Percentiles rank a stretch among this genome's conserved stretches.
phyloP scores from a whole-genome alignment of 2,888 invertebrate genomes.

The Schrankia costaestrigalis region DNA sequence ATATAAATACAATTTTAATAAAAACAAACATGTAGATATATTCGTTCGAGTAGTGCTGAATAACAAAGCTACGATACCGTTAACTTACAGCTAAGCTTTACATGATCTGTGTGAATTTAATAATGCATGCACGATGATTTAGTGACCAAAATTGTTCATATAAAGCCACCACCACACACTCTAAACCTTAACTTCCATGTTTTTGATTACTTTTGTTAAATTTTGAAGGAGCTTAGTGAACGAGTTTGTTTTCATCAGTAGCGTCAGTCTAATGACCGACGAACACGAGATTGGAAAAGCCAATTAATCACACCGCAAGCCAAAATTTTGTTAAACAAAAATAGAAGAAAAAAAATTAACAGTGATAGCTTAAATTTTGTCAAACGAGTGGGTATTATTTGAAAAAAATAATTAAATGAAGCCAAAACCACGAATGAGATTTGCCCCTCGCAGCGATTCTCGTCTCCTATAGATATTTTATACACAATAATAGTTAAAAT shows the following conservation, averaged over 20 bases:
- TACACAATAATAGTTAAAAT: no score
- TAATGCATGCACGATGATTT: slow-evolving; percentile 77
- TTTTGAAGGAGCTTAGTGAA: slow-evolving; percentile 64
- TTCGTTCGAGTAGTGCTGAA: slow-evolving; percentile 47
- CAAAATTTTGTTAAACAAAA: slow-evolving; percentile 72
- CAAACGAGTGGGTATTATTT: slow-evolving; percentile 76
- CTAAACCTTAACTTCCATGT: slow-evolving; percentile 77
- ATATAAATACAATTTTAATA: background rate
- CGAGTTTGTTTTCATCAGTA: slow-evolving; percentile 44
- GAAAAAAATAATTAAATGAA: slow-evolving; percentile 65
- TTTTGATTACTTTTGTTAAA: slow-evolving; percentile 67
- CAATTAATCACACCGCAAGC: slow-evolving; percentile 79
- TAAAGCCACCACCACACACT: slow-evolving; percentile 81
- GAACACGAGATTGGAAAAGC: slow-evolving; percentile 53
- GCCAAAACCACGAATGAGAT: slow-evolving; percentile 78
- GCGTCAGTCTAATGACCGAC: slow-evolving; percentile 38
- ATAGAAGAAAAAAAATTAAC: slow-evolving; percentile 68
- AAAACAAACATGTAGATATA: slow-evolving; percentile 24
- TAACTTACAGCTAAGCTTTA: slow-evolving; percentile 70
- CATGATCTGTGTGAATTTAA: slow-evolving; percentile 67
- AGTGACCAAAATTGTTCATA: slow-evolving; percentile 62
- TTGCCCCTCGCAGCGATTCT: slow-evolving; percentile 49
- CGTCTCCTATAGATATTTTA: slow-evolving; percentile 20
- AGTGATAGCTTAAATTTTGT: slow-evolving; percentile 74
- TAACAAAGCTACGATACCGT: slow-evolving; percentile 59